Base-by-base conservation (phyloP, 2,888 invertebrate species). In the Rambutsinella grinnellia region DNA sequence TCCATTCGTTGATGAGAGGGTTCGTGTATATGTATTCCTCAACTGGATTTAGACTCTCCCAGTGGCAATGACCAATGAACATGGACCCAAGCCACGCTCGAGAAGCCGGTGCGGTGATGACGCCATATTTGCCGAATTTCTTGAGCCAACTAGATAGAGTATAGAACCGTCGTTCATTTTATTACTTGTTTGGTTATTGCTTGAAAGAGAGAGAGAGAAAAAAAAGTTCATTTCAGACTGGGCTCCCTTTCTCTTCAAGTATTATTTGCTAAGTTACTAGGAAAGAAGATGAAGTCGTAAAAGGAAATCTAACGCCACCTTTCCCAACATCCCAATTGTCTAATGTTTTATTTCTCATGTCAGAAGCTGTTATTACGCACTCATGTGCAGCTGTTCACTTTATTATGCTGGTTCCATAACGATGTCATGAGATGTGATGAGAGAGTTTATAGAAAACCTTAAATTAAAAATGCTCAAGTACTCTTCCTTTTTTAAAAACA, bases 101-200 rank as follows among this genome's bases (percentile, higher is more conserved):
- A 71, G 63, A 78, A 78, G 81, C 75, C 79, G 81, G 78, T 75
- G 79, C 68, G 57, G 49, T 51, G 44, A 67, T 72, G 81, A 79
- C 81, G 81, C 81, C 81, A 81, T 81, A 75, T 80, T 81, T 81
- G 81, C 81, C 54, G 77, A 81, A 78, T 78, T 81, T 75, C 75
- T 76, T 36, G 13, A 36, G 36, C 19, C 27, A 36, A 36, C 27
- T 36, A 36, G 6, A 36, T 36, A 8, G 5, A 36, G 36, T 5
- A 36, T 36, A 36, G 36, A 13, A 36, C 36, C 36, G 36, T 36
- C 36, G 13, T 36, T 13, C 36, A 36, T 36, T 36, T 36, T 36
- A 36, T 36, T 36, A 36, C 36, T 36, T 36, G 36, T 36, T 36
- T 36, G 13, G 36, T 36, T 36, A 36, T 13, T 36, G 13, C 36